These are phyloP conservation scores for Sesamia nonagrioides DNA, from an alignment of 1,140 invertebrate species.

Conservation along the genomic window DNA sequence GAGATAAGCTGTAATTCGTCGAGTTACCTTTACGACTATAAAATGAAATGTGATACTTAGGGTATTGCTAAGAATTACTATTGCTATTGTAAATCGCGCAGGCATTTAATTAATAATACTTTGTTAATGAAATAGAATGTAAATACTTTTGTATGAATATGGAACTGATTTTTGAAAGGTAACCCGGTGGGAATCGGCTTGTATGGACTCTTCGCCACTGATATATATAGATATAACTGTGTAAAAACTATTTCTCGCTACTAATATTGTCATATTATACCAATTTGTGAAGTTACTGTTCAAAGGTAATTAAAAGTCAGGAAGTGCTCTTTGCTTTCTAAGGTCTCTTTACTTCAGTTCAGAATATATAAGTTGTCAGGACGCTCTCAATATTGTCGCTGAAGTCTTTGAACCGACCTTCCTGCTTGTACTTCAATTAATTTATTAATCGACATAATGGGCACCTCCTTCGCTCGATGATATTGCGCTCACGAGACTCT, in stretches of 20 bases:
- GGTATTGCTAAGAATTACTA: too few relatives aligned
- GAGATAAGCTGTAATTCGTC: too few relatives aligned
- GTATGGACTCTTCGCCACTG: too few relatives aligned
- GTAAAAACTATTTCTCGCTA: conserved; percentile 1
- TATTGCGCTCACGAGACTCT: conserved; percentile 1
- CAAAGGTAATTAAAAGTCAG: conserved; percentile 30
- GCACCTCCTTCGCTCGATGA: not conserved
- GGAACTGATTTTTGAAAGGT: too few relatives aligned
- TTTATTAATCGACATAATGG: conserved; percentile 5
- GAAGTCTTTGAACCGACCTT: conserved; percentile 12
- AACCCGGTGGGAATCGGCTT: too few relatives aligned
- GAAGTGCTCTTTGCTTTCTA: conserved; percentile 16
- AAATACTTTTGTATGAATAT: too few relatives aligned
- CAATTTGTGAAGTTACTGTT: conserved; percentile 26
- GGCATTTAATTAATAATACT: too few relatives aligned
- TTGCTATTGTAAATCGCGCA: too few relatives aligned
- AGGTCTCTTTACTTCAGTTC: conserved; percentile 12
- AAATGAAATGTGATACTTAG: too few relatives aligned
- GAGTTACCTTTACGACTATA: too few relatives aligned
- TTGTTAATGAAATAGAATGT: too few relatives aligned
- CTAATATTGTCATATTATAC: conserved; percentile 14
- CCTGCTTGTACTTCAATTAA: conserved; percentile 5
- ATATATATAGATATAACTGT: too few relatives aligned
- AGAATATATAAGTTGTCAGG: conserved; percentile 8
- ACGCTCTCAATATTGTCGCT: conserved; percentile 18